Conservation (phyloP, 2,113 vertebrate genomes). For the Pelobates fuscus region DNA sequence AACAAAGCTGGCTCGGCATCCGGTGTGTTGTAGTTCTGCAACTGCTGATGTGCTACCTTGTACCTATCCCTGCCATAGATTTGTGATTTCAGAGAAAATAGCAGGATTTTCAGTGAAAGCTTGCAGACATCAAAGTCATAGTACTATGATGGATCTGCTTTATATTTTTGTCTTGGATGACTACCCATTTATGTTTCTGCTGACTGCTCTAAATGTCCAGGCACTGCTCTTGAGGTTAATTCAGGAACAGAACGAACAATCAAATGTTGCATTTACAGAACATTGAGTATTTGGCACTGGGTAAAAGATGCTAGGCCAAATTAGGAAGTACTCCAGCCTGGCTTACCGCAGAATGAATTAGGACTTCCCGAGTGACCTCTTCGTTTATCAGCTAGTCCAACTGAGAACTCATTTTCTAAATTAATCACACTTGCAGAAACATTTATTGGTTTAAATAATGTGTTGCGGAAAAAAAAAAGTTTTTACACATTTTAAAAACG, state of each 20-base stretch:
- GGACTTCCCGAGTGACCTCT: not conserved
- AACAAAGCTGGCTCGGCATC: too few relatives aligned
- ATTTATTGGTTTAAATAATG: not conserved
- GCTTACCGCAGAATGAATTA: not conserved
- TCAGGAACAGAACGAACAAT: not conserved
- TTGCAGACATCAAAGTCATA: too few relatives aligned
- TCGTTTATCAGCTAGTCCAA: not conserved
- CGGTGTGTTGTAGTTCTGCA: too few relatives aligned
- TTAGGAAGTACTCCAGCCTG: not conserved
- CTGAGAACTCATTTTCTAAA: not conserved
- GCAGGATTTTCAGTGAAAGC: too few relatives aligned
- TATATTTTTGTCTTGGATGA: not conserved
- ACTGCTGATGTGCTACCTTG: too few relatives aligned
- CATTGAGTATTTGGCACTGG: slow-evolving; percentile 14
- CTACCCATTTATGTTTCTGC: not conserved
- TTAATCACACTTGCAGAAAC: not conserved
- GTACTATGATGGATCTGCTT: not conserved
- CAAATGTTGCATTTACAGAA: not conserved
- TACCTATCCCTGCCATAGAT: too few relatives aligned
- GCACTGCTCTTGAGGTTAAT: not conserved
- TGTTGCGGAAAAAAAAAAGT: too few relatives aligned
- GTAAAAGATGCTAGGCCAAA: not conserved
- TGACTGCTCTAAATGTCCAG: not conserved
- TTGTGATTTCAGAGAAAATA: too few relatives aligned
- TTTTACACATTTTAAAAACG: too few relatives aligned